Conservation (phyloP, 2,113 vertebrate genomes). For the Lagopus muta region DNA sequence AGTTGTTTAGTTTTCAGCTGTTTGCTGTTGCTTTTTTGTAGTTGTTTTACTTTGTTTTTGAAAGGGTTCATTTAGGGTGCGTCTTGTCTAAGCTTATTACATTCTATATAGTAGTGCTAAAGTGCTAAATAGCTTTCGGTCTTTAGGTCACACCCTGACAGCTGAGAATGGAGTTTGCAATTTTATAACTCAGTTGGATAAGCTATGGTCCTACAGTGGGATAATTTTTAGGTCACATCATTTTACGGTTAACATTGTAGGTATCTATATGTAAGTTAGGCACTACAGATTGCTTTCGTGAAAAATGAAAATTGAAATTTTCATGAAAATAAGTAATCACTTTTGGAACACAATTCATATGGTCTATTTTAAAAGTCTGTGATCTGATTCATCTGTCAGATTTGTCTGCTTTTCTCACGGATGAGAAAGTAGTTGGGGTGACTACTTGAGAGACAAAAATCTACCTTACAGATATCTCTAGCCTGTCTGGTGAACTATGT, state of each 20-base stretch:
- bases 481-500: neutral
- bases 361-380: neutral
- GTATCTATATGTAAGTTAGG: neutral
- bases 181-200: neutral
- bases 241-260: neutral
- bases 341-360: neutral
- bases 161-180: neutral
- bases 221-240: neutral
- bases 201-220: neutral
- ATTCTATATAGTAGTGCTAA: neutral
- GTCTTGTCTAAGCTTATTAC: fast-evolving
- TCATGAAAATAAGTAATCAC: neutral
- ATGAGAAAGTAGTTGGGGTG: neutral
- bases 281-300: neutral
- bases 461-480: neutral
- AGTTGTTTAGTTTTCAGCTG: neutral
- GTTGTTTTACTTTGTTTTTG: neutral
- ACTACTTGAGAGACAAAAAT: neutral
- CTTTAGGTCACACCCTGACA: neutral
- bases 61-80: neutral
- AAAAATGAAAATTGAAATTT: too few relatives aligned
- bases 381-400: constrained; percentile 1
- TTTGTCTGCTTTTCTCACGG: neutral
- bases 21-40: neutral
- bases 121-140: neutral